A percentile compares a stretch with the other conserved stretches of the same genome.
Evolutionary conservation across 1,140 invertebrate species (phyloP).

Genomic region (Ooceraea biroi): DNA sequence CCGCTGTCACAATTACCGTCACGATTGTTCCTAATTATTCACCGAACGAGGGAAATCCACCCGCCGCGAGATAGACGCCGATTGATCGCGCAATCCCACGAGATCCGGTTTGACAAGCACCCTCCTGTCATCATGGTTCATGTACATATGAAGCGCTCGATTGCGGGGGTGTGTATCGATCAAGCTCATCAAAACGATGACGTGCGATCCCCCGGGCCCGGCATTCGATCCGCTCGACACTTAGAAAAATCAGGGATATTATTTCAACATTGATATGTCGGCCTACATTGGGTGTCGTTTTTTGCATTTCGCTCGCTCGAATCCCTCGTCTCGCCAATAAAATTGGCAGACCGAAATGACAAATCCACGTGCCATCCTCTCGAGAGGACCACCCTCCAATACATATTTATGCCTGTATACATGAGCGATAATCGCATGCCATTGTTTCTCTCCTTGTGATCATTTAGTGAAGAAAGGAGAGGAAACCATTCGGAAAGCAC

Average conservation of each 20-base stretch:
- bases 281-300: constrained; percentile 10
- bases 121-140: not conserved
- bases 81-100: constrained; percentile 33
- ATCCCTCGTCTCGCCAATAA: not conserved
- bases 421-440: not conserved
- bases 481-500: too few species aligned
- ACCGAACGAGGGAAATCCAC: constrained; percentile 12
- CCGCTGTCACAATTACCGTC: constrained; percentile 23
- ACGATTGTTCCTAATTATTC: constrained; percentile 40
- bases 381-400: not conserved
- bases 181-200: constrained; percentile 21
- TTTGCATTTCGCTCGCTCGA: constrained; percentile 6
- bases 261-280: constrained; percentile 55
- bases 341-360: constrained; percentile 2
- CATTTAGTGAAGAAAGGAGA: too few species aligned
- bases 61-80: constrained; percentile 9
- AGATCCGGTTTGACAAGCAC: not conserved
- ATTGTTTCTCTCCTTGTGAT: constrained; percentile 2
- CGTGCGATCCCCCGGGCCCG: not conserved
- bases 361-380: not conserved
- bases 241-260: constrained; percentile 40
- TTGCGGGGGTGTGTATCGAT: constrained; percentile 32
- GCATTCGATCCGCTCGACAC: constrained; percentile 19
- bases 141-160: not conserved
- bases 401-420: too few species aligned